Base-by-base conservation (phyloP, 2,797 vertebrate genomes). In the Peromyscus melanophrys region DNA sequence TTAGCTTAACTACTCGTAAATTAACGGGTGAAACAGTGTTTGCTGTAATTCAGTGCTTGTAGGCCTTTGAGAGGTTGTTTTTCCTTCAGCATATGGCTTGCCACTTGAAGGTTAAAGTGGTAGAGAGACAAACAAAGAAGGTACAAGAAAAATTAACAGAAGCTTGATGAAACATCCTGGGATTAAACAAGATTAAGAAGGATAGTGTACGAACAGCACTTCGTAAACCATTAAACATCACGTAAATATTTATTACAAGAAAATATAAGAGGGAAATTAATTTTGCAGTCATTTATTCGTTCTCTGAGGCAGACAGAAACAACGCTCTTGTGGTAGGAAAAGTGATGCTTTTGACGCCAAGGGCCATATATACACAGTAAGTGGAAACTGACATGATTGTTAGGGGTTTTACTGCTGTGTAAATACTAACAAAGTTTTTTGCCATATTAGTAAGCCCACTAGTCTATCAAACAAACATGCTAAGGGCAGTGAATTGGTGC, bases 371-470 rank as follows among this genome's bases (percentile, higher is more conserved):
- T 69, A 75, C 81, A 78, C 25, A 75, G 76, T 77, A 85, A 89
- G 67, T 87, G 69, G 92, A 92, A 96, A 93, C 16, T 52, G 89
- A 92, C 59, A 65, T 95, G 71, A 96, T 78, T 94, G 23, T 90
- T 92, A 92, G n/a, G 40, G 34, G 96, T 90, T 97, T 97, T 87
- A 96, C 93, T 96, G 84, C 71, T 84, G 5, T 76, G 12, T 92
- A 94, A 96, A 96, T 88, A 91, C 46, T 73, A 95, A 91, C 8
- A 93, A 57, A 65, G 25, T 52, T 52, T 88, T 94, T 96, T 93
- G 25, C 43, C 73, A 59, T 59, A 46, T 37, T 87, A 34, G 37
- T 89, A 90, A 97, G n/a, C n/a, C 40, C 77, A 31, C 17, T 59
- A 63, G 76, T 94, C 59, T 27, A 81, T 87, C 61, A 90, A 90